Conservation (phyloP, 1,140 invertebrate species). For the Caenorhabditis tropicalis region DNA sequence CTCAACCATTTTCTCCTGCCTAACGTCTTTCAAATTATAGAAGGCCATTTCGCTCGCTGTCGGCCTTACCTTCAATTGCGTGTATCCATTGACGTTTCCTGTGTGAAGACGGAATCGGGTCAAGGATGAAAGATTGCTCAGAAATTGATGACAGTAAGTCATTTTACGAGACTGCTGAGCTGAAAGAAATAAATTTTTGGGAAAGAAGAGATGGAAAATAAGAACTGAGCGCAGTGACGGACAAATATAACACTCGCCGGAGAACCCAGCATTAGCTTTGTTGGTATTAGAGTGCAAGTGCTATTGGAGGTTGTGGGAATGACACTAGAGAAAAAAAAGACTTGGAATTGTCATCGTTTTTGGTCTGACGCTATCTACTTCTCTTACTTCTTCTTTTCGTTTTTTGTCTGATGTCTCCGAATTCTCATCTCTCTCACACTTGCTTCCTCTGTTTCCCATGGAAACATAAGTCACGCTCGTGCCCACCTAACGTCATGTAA, state of each 20-base stretch:
- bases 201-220: neutral
- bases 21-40: neutral
- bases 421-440: constrained; percentile 7
- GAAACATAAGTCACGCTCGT: neutral
- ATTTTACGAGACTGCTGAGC: neutral
- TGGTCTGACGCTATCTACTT: constrained; percentile 13
- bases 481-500: neutral
- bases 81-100: constrained; percentile 28
- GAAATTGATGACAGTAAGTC: constrained; percentile 33
- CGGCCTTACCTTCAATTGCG: neutral
- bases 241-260: no score
- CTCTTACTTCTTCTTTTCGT: neutral
- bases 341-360: constrained; percentile 33
- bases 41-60: neutral
- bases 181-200: neutral
- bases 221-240: neutral
- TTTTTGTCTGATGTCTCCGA: constrained; percentile 10
- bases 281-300: neutral
- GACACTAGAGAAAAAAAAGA: neutral
- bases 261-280: neutral
- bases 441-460: neutral
- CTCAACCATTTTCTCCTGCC: neutral
- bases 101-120: constrained; percentile 27
- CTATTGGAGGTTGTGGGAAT: neutral
- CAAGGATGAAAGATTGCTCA: constrained; percentile 10